These are phyloP conservation scores for Willisornis vidua DNA, from an alignment of 2,113 vertebrate genomes.

Conservation along the genomic window DNA sequence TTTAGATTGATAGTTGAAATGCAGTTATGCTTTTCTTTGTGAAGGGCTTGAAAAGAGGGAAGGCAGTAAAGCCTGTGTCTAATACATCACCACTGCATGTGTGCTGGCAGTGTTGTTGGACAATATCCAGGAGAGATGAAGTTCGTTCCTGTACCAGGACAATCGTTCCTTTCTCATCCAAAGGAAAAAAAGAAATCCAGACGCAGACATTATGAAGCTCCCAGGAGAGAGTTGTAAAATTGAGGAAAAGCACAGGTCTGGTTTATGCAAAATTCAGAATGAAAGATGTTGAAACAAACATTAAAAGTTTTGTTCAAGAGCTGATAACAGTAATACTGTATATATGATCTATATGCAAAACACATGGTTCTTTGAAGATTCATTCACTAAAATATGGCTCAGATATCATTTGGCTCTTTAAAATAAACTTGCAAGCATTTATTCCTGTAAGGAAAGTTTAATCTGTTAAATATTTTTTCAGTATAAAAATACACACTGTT, in stretches of 20 bases:
- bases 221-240: slow-evolving; percentile 11
- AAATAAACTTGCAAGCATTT: slow-evolving; percentile 32
- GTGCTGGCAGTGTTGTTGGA: slow-evolving; percentile 23
- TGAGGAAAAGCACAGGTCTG: slow-evolving; percentile 38
- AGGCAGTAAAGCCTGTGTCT: background rate
- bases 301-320: slow-evolving; percentile 7
- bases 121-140: slow-evolving; percentile 49
- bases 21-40: background rate
- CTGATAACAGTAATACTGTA: slow-evolving; percentile 25
- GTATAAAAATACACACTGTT: slow-evolving; percentile 34
- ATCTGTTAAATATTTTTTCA: slow-evolving; percentile 45
- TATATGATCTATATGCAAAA: background rate
- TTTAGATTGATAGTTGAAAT: background rate
- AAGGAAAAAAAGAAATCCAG: slow-evolving; percentile 32
- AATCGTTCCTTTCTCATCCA: slow-evolving; percentile 53
- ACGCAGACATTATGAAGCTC: slow-evolving; percentile 23
- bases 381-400: background rate
- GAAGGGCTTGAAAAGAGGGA: background rate
- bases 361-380: background rate
- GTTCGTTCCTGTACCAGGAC: slow-evolving; percentile 35
- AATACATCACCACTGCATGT: background rate
- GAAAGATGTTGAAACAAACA: slow-evolving; percentile 48
- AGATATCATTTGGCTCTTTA: background rate
- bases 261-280: slow-evolving; percentile 54
- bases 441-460: slow-evolving; percentile 26